Percentiles rank a stretch among this genome's conserved stretches.
These are phyloP conservation scores for Saccopteryx bilineata DNA, from an alignment of 2,113 vertebrate species.

Conservation along the genomic window DNA sequence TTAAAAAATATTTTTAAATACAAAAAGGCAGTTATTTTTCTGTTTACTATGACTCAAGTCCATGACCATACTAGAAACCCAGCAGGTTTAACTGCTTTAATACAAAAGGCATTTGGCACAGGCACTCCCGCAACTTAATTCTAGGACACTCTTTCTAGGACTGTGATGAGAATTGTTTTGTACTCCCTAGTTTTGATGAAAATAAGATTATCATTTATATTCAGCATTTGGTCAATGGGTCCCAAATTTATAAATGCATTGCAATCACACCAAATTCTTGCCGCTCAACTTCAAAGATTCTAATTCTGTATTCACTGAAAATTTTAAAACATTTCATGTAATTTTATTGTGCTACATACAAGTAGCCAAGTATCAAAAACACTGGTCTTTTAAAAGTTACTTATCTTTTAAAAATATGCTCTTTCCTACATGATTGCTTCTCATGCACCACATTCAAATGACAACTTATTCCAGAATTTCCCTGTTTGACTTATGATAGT, in stretches of 20 bases:
- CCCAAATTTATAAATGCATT: background rate
- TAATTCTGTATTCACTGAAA: background rate
- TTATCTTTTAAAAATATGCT: background rate
- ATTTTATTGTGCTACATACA: background rate
- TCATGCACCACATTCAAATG: background rate
- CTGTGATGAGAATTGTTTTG: background rate
- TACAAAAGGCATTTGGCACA: background rate
- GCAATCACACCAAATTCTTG: background rate
- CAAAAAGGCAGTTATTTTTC: background rate
- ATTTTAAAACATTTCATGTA: background rate
- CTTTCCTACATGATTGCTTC: background rate
- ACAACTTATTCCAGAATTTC: background rate
- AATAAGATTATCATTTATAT: slow-evolving; percentile 27
- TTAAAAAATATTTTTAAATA: slow-evolving; percentile 32
- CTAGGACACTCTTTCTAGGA: background rate
- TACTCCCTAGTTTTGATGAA: background rate
- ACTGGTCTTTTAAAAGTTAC: background rate
- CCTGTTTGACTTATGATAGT: background rate
- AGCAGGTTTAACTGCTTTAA: background rate
- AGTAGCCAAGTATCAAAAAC: background rate
- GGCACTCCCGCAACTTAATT: background rate
- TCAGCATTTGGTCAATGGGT: background rate
- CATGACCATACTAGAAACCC: background rate
- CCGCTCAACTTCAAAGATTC: background rate
- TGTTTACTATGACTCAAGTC: background rate